Conservation (phyloP, 2,888 invertebrate species). For the Bembecia ichneumoniformis region DNA sequence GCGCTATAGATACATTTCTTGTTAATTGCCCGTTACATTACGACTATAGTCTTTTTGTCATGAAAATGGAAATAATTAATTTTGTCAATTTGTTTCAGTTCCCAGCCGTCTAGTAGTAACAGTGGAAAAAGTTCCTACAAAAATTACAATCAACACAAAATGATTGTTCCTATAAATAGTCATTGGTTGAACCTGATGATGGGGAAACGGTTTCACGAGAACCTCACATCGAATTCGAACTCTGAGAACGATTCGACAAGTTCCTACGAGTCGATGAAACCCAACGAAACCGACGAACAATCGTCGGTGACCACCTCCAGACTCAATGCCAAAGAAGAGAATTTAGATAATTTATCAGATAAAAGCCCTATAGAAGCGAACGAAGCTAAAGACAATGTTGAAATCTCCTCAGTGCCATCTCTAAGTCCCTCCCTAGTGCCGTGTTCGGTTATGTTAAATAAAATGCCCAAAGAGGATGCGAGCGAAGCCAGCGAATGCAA, state of each 20-base stretch:
- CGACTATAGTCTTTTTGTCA: too few species aligned
- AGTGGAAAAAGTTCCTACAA: constrained; percentile 64
- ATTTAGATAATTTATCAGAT: constrained; percentile 39
- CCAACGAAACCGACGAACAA: constrained; percentile 65
- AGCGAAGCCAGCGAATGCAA: constrained; percentile 30
- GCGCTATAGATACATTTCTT: too few species aligned
- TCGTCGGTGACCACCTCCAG: constrained; percentile 63
- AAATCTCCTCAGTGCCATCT: constrained; percentile 48
- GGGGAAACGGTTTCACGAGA: constrained; percentile 73
- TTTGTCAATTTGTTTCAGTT: constrained; percentile 35
- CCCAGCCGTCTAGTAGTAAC: constrained; percentile 64
- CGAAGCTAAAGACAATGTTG: constrained; percentile 40
- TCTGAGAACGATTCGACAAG: constrained; percentile 71
- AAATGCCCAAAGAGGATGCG: constrained; percentile 53
- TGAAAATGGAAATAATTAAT: background rate
- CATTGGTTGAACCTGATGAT: constrained; percentile 76
- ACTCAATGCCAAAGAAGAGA: constrained; percentile 60
- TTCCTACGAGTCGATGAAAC: constrained; percentile 61
- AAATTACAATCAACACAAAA: constrained; percentile 41
- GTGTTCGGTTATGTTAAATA: constrained; percentile 54
- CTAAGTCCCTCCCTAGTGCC: constrained; percentile 33
- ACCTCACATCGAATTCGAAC: constrained; percentile 59
- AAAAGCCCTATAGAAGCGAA: constrained; percentile 32
- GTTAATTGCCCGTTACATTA: too few species aligned
- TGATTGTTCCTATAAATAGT: constrained; percentile 70